Evolutionary conservation across 2,888 invertebrate species (phyloP).

Genomic region (Drosophila parthenogenetica): DNA sequence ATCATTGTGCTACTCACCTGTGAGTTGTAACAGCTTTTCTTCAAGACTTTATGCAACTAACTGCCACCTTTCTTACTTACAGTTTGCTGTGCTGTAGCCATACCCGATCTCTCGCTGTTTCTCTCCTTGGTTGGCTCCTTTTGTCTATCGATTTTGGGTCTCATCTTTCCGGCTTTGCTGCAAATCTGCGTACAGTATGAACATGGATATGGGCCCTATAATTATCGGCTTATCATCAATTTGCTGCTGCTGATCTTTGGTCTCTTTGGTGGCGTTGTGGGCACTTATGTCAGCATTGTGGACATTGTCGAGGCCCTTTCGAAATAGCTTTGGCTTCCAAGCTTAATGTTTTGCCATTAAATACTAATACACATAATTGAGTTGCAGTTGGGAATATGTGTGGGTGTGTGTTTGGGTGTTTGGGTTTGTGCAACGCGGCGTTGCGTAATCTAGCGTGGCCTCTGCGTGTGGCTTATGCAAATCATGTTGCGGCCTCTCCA

Average conservation of each 20-base stretch:
- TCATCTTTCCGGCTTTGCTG: slow-evolving; percentile 96
- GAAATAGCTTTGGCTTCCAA: slow-evolving; percentile 35
- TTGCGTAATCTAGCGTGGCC: slow-evolving; percentile 51
- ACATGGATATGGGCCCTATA: slow-evolving; percentile 88
- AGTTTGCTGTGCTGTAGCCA: slow-evolving; percentile 90
- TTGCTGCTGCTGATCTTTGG: slow-evolving; percentile 90
- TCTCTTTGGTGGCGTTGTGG: slow-evolving; percentile 90
- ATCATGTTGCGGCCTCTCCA: slow-evolving; percentile 38
- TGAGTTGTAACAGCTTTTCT: slow-evolving; percentile 82
- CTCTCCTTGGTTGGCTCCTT: slow-evolving; percentile 97
- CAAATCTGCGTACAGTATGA: slow-evolving; percentile 92
- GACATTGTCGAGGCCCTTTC: slow-evolving; percentile 73
- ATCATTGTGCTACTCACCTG: slow-evolving; percentile 89
- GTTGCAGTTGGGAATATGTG: slow-evolving; percentile 1
- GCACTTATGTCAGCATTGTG: slow-evolving; percentile 86
- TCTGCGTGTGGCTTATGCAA: slow-evolving; percentile 56
- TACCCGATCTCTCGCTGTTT: slow-evolving; percentile 95
- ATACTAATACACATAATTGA: slow-evolving; percentile 23
- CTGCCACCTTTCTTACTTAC: neutral
- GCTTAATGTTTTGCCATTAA: slow-evolving; percentile 25
- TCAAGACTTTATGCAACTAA: neutral
- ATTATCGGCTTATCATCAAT: slow-evolving; percentile 91
- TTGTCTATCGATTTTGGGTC: slow-evolving; percentile 94
- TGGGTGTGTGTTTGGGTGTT: neutral
- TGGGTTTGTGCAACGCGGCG: slow-evolving; percentile 36